Evolutionary conservation across 2,113 vertebrate species (phyloP).

Genomic region (Corvus moneduloides): DNA sequence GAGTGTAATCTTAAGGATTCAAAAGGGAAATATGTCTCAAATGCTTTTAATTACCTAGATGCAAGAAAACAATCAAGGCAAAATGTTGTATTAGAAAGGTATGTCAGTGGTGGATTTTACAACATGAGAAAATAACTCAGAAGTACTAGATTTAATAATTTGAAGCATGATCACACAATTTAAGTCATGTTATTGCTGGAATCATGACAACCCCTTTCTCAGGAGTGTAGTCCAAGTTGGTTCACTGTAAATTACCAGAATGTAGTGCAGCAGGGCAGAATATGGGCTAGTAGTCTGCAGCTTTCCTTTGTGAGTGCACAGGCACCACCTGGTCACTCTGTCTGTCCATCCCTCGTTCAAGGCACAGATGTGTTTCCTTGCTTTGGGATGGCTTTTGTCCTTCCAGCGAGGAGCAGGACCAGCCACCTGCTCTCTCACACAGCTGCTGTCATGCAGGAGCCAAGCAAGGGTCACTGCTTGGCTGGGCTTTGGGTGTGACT

Average conservation of each 20-base stretch:
- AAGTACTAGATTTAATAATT: not conserved
- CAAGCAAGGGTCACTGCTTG: not conserved
- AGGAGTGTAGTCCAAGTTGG: not conserved
- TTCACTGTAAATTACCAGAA: not conserved
- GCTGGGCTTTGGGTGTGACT: not conserved
- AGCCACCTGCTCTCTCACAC: not conserved
- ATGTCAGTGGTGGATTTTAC: not conserved
- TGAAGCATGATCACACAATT: not conserved
- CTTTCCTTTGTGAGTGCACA: not conserved
- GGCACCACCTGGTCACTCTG: not conserved
- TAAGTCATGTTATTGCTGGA: not conserved
- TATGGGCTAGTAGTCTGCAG: not conserved
- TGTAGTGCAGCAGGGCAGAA: not conserved
- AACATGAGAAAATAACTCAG: not conserved
- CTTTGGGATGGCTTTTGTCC: not conserved
- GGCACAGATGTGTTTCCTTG: not conserved
- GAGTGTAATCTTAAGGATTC: not conserved
- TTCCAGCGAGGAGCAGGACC: fast-evolving
- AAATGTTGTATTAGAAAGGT: not conserved
- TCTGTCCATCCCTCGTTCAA: fast-evolving
- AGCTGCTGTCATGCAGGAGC: not conserved
- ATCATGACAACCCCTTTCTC: not conserved
- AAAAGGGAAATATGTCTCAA: not conserved
- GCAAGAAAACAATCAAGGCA: not conserved
- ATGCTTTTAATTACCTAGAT: not conserved